Evolutionary conservation across 2,888 invertebrate genomes (phyloP).

Genomic region (Dryobota labecula): DNA sequence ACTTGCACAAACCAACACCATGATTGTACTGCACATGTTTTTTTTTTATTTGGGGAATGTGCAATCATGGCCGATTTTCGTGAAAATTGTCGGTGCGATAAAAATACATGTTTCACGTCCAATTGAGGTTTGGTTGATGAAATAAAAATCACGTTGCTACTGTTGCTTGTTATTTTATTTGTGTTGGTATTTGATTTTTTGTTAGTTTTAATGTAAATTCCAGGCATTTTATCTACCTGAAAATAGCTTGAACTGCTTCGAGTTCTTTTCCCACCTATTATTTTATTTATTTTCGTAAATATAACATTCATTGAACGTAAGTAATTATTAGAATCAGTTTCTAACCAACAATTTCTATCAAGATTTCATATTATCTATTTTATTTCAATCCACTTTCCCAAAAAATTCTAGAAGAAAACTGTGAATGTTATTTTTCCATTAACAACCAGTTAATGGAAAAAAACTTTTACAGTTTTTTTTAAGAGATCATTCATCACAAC

Average conservation of each 20-base stretch:
- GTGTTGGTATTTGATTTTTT: neutral
- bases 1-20: conserved; percentile 45
- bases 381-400: conserved; percentile 2
- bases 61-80: conserved; percentile 32
- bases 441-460: too few species aligned
- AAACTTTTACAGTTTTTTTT: too few species aligned
- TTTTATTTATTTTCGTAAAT: neutral
- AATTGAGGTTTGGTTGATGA: conserved; percentile 15
- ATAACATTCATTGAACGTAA: too few species aligned
- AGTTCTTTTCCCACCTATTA: neutral
- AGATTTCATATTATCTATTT: neutral
- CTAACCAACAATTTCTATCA: neutral
- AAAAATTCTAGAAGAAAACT: conserved; percentile 20
- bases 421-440: conserved; percentile 3
- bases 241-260: neutral
- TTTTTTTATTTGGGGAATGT: conserved; percentile 39
- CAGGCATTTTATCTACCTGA: neutral
- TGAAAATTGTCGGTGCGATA: conserved; percentile 18
- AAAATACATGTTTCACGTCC: conserved; percentile 30
- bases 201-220: neutral
- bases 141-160: conserved; percentile 25
- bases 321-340: neutral
- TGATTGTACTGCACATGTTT: conserved; percentile 46
- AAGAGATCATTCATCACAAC: conserved; percentile 22
- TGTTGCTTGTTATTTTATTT: conserved; percentile 13